Conservation (phyloP, 1,140 invertebrate genomes). For the Teleopsis dalmanni region DNA sequence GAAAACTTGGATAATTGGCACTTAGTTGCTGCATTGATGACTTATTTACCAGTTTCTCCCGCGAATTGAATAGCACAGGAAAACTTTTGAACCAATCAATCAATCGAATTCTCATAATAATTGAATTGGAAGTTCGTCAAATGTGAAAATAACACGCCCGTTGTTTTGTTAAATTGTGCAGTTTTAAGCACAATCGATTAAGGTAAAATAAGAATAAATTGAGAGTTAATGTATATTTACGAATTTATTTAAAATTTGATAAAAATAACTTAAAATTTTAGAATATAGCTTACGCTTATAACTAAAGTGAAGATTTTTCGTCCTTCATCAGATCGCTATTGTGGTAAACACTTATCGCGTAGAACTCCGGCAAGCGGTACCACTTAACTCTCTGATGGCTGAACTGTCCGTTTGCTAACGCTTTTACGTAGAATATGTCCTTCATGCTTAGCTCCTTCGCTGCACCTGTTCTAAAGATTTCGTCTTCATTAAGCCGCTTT, state of each 20-base stretch:
- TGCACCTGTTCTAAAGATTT: conserved; percentile 3
- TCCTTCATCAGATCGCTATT: conserved; percentile 15
- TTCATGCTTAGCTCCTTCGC: conserved; percentile 23
- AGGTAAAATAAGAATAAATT: too few species aligned
- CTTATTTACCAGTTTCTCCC: too few species aligned
- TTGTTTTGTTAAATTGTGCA: too few species aligned
- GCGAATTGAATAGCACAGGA: too few species aligned
- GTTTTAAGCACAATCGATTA: too few species aligned
- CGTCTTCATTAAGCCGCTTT: conserved; percentile 16
- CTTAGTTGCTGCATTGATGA: too few species aligned
- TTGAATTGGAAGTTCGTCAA: too few species aligned
- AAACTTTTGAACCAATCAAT: too few species aligned
- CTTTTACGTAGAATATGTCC: conserved; percentile 39
- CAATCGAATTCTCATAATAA: too few species aligned
- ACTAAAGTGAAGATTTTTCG: not conserved
- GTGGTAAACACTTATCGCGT: conserved; percentile 36
- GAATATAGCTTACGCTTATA: not conserved
- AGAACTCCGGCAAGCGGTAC: conserved; percentile 36
- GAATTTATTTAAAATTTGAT: not conserved
- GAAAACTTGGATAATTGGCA: too few species aligned
- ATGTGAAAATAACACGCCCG: too few species aligned
- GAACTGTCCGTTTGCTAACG: conserved; percentile 31
- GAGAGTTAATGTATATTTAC: too few species aligned
- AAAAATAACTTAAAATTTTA: not conserved
- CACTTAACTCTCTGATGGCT: conserved; percentile 35